These are phyloP conservation scores for Coelopa pilipes DNA, from an alignment of 2,888 invertebrate genomes.

Conservation along the genomic window DNA sequence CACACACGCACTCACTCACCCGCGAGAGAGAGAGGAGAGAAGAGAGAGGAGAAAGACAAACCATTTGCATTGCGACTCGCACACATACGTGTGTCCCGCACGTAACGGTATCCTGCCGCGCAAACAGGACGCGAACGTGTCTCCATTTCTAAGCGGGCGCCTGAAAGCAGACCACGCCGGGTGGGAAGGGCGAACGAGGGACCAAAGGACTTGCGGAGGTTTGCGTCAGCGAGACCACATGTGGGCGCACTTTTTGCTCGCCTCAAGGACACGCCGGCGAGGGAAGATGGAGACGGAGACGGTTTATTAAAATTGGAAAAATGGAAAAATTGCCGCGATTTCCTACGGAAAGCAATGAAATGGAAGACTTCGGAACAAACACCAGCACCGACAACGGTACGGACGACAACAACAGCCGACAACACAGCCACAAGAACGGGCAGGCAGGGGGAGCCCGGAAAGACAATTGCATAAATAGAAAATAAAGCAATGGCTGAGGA, in stretches of 20 bases:
- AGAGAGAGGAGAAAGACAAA: not conserved
- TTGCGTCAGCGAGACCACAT: slow-evolving; percentile 18
- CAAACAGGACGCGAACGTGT: slow-evolving; percentile 13
- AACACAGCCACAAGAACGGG: not conserved
- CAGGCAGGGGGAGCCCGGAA: not conserved
- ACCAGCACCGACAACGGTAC: not conserved
- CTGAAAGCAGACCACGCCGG: slow-evolving; percentile 19
- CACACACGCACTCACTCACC: not conserved
- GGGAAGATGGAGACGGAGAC: not conserved
- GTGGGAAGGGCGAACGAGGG: not conserved
- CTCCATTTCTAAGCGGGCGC: slow-evolving; percentile 5
- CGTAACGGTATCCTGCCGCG: no score
- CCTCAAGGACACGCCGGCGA: not conserved
- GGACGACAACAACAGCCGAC: not conserved
- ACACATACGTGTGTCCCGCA: not conserved
- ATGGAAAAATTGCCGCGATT: not conserved
- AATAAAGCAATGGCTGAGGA: slow-evolving; percentile 15
- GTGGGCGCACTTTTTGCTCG: slow-evolving; percentile 13
- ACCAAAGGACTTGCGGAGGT: not conserved
- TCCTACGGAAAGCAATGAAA: not conserved
- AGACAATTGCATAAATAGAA: slow-evolving; percentile 29
- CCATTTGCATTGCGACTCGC: not conserved
- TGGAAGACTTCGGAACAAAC: slow-evolving; percentile 14
- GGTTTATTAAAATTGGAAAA: not conserved
- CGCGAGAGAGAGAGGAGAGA: no score